Evolutionary conservation across 2,888 invertebrate genomes (phyloP), one percentile per base, ranked within the genome.

Genomic region (Tinea pellionella): DNA sequence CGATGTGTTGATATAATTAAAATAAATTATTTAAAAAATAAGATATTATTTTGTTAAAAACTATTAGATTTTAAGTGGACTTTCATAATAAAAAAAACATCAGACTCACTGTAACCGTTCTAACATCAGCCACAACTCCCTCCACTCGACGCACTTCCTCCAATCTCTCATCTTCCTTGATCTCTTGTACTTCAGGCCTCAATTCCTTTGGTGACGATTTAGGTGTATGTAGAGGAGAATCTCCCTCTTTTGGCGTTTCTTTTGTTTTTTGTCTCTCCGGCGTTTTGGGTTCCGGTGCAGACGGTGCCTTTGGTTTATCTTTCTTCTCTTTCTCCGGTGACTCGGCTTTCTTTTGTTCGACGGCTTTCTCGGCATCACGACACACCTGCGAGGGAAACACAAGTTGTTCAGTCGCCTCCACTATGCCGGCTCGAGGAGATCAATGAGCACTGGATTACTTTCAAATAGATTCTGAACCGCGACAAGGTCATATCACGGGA

Each of bases 311-410:
- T 67, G 65, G 60, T 65, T 65, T 62, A 53, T 59, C 60, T 61
- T 19, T 63, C 61, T 61, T 64, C 3, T 69, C 68, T 60, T 64
- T 64, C 24, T 71, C 69, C 62, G 65, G 57, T 32, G 61, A 61
- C 18, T 64, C 65, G 75, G 30, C 72, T 64, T 67, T 77, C 76
- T 82, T 76, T 63, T 78, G 75, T 68, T 84, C 81, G 24, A 88
- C 83, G n/a, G 75, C 78, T 64, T 80, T 79, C 61, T 84, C 86
- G 55, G 87, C 86, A 63, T 86, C 86, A 68, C 80, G 71, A 68
- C 84, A 84, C 63, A 84, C 85, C 86, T 87, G 69, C 1, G 6
- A n/a, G n/a, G n/a, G n/a, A n/a, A n/a, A n/a, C n/a, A n/a, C n/a
- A n/a, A n/a, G n/a, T n/a, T n/a, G n/a, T n/a, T n/a, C n/a, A n/a